These are phyloP conservation scores for Ceryle rudis DNA, from an alignment of 2,797 vertebrate species.

Conservation along the genomic window DNA sequence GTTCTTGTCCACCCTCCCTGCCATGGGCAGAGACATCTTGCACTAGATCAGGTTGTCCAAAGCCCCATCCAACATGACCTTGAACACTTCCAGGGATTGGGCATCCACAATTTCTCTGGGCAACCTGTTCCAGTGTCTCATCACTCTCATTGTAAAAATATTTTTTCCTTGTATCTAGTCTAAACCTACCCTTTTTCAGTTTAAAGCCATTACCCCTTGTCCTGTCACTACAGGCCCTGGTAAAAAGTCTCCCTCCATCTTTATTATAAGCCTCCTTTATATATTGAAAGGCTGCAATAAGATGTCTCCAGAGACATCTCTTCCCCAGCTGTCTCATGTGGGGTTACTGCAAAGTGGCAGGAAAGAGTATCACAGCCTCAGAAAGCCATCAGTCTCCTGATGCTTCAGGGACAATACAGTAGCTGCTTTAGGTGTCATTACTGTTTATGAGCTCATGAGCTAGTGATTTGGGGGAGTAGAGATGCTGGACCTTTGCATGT, in stretches of 20 bases:
- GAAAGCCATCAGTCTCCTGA: not conserved
- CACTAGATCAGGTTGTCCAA: not conserved
- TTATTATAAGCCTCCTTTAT: fast-evolving
- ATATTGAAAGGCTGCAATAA: not conserved
- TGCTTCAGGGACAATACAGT: not conserved
- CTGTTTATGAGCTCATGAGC: not conserved
- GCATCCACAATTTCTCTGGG: not conserved
- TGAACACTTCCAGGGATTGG: not conserved
- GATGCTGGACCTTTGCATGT: not conserved
- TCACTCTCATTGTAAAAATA: not conserved
- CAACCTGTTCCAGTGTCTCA: not conserved
- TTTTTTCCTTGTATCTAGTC: not conserved
- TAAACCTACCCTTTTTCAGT: not conserved
- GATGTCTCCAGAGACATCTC: not conserved
- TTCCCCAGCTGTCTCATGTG: not conserved
- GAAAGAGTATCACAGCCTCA: not conserved
- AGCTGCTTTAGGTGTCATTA: not conserved
- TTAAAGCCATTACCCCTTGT: not conserved
- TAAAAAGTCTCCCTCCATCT: not conserved
- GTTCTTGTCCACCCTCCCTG: not conserved
- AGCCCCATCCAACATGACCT: fast-evolving
- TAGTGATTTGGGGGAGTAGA: not conserved
- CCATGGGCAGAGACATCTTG: not conserved
- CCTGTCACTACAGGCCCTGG: not conserved
- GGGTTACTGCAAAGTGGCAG: not conserved